These are phyloP conservation scores for Camelus dromedarius DNA, from an alignment of 2,113 vertebrate genomes.

Conservation along the genomic window DNA sequence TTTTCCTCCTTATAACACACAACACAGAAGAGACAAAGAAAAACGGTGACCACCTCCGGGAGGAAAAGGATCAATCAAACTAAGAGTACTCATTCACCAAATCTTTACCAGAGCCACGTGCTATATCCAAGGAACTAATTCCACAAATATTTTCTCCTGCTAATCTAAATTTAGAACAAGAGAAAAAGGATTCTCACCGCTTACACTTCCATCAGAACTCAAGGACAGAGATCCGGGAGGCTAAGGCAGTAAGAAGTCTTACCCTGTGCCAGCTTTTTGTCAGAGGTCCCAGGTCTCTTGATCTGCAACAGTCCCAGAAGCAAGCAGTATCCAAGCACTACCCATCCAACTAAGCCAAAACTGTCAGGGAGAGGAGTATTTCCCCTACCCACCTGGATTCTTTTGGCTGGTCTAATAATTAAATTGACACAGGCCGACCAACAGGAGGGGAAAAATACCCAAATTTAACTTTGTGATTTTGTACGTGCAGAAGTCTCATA, in stretches of 20 bases:
- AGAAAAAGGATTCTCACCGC: neutral
- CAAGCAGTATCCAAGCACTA: neutral
- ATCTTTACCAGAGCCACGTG: neutral
- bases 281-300: neutral
- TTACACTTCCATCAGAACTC: neutral
- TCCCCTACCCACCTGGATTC: neutral
- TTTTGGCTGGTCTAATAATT: neutral
- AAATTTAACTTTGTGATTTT: neutral
- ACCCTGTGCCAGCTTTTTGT: neutral
- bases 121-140: neutral
- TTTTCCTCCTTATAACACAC: no score
- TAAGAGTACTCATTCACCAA: neutral
- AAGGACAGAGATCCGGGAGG: neutral
- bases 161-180: neutral
- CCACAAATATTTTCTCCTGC: neutral
- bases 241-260: neutral
- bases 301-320: neutral
- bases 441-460: neutral
- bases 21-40: neutral
- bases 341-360: neutral
- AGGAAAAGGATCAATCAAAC: neutral
- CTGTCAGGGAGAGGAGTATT: neutral
- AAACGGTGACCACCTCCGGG: neutral
- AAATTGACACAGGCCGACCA: neutral
- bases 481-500: neutral